Evolutionary conservation across 2,888 invertebrate species (phyloP), one percentile per base, ranked within the genome.

Genomic region (Eudemis profundana): DNA sequence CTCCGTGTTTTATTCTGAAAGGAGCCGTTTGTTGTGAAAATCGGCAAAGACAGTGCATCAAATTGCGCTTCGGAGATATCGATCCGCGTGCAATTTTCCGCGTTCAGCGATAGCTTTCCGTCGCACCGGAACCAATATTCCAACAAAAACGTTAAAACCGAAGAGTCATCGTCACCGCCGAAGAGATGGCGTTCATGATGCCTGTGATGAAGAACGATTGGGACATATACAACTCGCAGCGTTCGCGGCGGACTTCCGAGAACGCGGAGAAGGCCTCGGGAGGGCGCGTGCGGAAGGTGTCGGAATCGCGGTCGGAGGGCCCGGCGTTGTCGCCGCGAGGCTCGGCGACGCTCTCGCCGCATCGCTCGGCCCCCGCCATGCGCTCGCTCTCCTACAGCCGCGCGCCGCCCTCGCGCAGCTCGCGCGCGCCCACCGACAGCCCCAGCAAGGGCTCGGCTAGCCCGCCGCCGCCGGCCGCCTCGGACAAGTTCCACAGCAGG

Each of bases 191-290:
- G 93, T 97, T 97, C 93, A 97, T 97, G 97, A 97, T 97, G 96
- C 97, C 97, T 66, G 97, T 97, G 72, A 95, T 97, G 92, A 97
- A 97, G 93, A 97, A 97, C 93, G 97, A 97, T 87, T 97, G 96
- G 94, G 96, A 97, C 87, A 97, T 97, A 81, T 97, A 97, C 93
- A 96, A 97, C 93, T 95, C 96, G 72, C 95, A 95, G 84, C 94
- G 97, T 69, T 94, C 95, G 62, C 93, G 97, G 74, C 94, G 96
- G 72, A 93, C 94, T 46, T 96, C 96, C 7, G 97, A 97, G 87
- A 95, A 96, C 8, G 78, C 82, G 74, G 89, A 89, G 78, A 87
- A 89, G 73, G n/a, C n/a, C n/a, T n/a, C n/a, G n/a, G 82, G 74
- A 59, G 85, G 85, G 0, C 93, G 95, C 70, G 94, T 94, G 72